phyloP scores from a whole-genome alignment of 2,113 vertebrate genomes.

The Etheostoma cragini region DNA sequence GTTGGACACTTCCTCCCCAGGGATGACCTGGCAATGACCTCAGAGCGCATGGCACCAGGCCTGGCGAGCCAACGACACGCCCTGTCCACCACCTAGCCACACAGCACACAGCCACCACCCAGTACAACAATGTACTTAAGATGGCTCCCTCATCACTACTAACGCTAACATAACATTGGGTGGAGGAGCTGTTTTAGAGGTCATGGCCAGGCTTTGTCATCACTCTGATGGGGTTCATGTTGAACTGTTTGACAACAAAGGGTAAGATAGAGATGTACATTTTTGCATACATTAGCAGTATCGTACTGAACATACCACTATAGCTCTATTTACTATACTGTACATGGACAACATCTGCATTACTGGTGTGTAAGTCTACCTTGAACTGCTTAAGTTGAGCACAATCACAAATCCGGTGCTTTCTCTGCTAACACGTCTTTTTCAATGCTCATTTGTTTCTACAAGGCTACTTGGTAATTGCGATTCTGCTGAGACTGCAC shows the following conservation, averaged over 20 bases:
- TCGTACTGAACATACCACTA: neutral
- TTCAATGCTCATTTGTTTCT: conserved; percentile 48
- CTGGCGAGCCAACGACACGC: conserved; percentile 81
- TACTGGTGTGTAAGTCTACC: conserved; percentile 1
- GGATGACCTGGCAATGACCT: conserved; percentile 90
- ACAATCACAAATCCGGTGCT: conserved; percentile 36
- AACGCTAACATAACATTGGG: conserved; percentile 65
- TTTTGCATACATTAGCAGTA: conserved; percentile 17
- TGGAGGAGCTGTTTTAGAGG: conserved; percentile 60
- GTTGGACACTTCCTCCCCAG: conserved; percentile 88
- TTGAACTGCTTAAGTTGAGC: conserved; percentile 22
- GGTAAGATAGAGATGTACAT: conserved; percentile 2
- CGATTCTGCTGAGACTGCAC: conserved; percentile 61
- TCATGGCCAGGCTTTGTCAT: conserved; percentile 54
- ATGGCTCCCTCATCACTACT: conserved; percentile 76
- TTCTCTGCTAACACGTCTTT: conserved; percentile 45
- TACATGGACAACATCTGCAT: conserved; percentile 17
- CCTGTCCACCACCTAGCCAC: conserved; percentile 76
- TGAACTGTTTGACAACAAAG: conserved; percentile 31
- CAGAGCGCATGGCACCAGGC: conserved; percentile 79
- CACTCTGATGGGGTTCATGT: conserved; percentile 39
- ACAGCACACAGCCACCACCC: conserved; percentile 68
- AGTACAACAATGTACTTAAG: conserved; percentile 77
- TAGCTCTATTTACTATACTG: conserved; percentile 4
- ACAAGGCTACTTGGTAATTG: conserved; percentile 29